phyloP scores from a whole-genome alignment of 23 tunicate species.

The Pegea sp. region DNA sequence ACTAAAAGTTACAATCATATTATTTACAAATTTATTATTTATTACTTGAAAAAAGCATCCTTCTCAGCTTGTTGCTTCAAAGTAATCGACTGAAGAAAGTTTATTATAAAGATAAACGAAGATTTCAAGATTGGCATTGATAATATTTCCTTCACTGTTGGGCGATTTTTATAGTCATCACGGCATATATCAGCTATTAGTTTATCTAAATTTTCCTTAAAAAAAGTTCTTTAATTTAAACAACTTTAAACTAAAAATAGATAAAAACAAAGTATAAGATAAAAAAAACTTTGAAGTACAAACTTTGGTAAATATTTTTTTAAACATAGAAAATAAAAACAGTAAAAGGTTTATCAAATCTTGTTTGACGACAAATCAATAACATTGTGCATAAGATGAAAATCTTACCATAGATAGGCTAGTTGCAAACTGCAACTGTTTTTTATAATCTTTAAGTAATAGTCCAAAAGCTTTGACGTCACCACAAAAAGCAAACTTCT shows the following conservation, averaged over 20 bases:
- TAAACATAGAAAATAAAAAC: background rate
- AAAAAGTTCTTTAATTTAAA: background rate
- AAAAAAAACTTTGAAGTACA: background rate
- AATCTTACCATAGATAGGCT: constrained; percentile 9
- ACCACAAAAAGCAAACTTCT: constrained; percentile 20
- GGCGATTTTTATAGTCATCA: constrained; percentile 52
- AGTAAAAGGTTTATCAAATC: too few species aligned
- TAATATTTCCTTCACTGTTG: constrained; percentile 34
- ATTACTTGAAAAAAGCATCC: constrained; percentile 36
- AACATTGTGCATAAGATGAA: too few species aligned
- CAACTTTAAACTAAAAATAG: background rate
- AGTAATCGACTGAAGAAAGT: constrained; percentile 68
- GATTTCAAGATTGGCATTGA: constrained; percentile 45
- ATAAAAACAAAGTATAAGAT: too few species aligned
- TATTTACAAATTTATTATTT: too few species aligned
- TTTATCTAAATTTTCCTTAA: constrained; percentile 13
- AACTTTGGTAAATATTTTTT: background rate
- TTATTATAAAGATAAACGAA: constrained; percentile 30
- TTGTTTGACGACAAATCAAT: background rate
- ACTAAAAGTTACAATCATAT: too few species aligned
- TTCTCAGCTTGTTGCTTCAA: constrained; percentile 32
- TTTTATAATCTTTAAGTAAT: constrained; percentile 15
- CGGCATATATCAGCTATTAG: constrained; percentile 32
- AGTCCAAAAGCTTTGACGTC: constrained; percentile 69
- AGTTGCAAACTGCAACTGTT: constrained; percentile 41